These are phyloP conservation scores for Hemistola chrysoprasaria DNA, from an alignment of 2,888 invertebrate genomes.

Conservation along the genomic window DNA sequence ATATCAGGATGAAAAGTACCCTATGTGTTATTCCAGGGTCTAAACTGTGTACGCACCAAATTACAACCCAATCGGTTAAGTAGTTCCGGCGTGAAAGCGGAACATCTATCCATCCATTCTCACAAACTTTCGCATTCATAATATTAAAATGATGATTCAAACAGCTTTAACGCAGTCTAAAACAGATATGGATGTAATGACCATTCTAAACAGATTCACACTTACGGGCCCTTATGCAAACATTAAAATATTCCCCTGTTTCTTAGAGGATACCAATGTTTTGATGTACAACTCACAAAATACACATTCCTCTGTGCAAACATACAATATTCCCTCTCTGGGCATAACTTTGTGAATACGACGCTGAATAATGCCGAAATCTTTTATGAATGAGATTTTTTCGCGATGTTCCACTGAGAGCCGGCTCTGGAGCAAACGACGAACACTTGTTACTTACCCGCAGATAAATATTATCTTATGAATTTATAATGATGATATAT, in stretches of 20 bases:
- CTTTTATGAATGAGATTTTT: conserved; percentile 58
- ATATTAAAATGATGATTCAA: too few species aligned
- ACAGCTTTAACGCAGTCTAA: too few species aligned
- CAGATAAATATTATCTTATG: not conserved
- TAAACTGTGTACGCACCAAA: too few species aligned
- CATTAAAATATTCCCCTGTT: conserved; percentile 69
- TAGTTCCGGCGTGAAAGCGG: too few species aligned
- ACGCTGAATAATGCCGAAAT: conserved; percentile 55
- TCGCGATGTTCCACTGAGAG: conserved; percentile 34
- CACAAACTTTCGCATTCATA: too few species aligned
- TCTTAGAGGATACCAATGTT: conserved; percentile 62
- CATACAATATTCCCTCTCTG: conserved; percentile 54
- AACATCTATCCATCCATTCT: too few species aligned
- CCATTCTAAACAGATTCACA: too few species aligned
- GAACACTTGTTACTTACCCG: conserved; percentile 46
- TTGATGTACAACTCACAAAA: conserved; percentile 66
- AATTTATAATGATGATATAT: conserved; percentile 7
- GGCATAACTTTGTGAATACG: conserved; percentile 60
- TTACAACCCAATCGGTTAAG: too few species aligned
- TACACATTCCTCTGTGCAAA: conserved; percentile 57
- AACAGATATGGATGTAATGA: too few species aligned
- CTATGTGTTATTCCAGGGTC: too few species aligned
- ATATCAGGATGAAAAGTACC: too few species aligned
- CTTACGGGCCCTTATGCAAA: conserved; percentile 43
- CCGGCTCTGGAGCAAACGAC: conserved; percentile 34